phyloP scores from a whole-genome alignment of 2,888 invertebrate species.

The Loripinus fragilis region DNA sequence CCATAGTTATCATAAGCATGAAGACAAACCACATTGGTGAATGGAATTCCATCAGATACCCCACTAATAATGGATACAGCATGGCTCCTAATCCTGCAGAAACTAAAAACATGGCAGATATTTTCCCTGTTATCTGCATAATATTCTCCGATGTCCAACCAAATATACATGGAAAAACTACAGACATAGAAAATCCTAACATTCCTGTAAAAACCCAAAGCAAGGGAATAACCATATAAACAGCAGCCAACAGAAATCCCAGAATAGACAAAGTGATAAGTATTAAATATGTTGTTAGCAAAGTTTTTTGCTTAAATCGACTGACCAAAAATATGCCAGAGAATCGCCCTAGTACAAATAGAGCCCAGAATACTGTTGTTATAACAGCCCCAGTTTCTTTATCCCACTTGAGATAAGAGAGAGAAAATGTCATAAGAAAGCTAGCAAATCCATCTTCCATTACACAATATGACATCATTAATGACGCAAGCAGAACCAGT shows the following conservation, averaged over 20 bases:
- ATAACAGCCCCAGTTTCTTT: conserved; percentile 78
- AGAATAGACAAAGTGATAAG: conserved; percentile 49
- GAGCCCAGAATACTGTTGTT: conserved; percentile 83
- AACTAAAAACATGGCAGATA: conserved; percentile 81
- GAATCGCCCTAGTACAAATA: conserved; percentile 82
- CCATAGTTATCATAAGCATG: conserved; percentile 35
- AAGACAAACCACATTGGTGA: conserved; percentile 64
- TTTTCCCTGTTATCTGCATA: conserved; percentile 82
- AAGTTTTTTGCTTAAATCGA: conserved; percentile 75
- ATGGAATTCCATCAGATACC: conserved; percentile 60
- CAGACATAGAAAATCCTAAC: conserved; percentile 82
- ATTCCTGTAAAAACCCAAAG: conserved; percentile 80
- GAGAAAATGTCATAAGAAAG: conserved; percentile 80
- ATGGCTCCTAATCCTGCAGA: conserved; percentile 82
- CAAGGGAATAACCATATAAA: conserved; percentile 34
- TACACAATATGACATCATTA: conserved; percentile 27
- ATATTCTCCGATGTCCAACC: conserved; percentile 82
- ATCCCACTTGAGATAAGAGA: conserved; percentile 76
- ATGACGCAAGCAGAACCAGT: conserved; percentile 23
- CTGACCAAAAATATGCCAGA: conserved; percentile 81
- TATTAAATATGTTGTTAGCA: conserved; percentile 77
- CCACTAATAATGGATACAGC: conserved; percentile 80
- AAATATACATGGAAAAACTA: conserved; percentile 83
- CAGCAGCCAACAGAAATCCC: conserved; percentile 52
- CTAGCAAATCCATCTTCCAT: conserved; percentile 83